phyloP scores from a whole-genome alignment of 1,140 invertebrate genomes.

The Camponotus floridanus region DNA sequence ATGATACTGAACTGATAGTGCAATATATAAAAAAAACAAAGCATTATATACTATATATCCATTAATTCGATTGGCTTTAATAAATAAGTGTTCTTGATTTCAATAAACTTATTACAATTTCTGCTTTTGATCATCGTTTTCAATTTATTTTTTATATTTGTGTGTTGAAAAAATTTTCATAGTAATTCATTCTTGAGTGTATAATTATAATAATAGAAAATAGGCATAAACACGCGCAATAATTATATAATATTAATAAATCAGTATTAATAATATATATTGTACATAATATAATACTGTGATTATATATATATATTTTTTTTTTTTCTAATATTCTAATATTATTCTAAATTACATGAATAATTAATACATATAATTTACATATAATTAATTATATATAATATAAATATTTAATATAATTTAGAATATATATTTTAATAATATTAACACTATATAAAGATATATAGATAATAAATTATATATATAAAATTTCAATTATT shows the following conservation, averaged over 20 bases:
- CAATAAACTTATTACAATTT: constrained; percentile 5
- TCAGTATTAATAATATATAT: constrained; percentile 7
- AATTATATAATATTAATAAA: constrained; percentile 19
- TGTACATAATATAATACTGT: not conserved
- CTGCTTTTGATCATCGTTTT: not conserved
- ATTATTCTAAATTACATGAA: too few relatives aligned
- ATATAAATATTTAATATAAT: not conserved
- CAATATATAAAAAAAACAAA: not conserved
- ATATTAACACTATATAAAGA: not conserved
- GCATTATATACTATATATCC: not conserved
- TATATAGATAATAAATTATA: not conserved
- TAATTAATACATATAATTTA: too few relatives aligned
- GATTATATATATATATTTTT: too few relatives aligned
- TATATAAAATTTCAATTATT: constrained; percentile 53
- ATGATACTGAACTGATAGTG: too few relatives aligned
- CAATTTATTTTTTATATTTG: constrained; percentile 27
- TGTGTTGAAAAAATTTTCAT: not conserved
- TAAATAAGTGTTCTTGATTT: not conserved
- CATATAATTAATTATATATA: too few relatives aligned
- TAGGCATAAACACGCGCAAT: not conserved
- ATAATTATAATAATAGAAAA: constrained; percentile 24
- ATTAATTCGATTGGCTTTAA: not conserved
- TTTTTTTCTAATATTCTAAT: too few relatives aligned
- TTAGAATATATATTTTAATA: constrained; percentile 12
- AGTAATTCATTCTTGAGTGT: not conserved